phyloP scores from a whole-genome alignment of 2,797 vertebrate genomes.

The Phalanger gymnotis region DNA sequence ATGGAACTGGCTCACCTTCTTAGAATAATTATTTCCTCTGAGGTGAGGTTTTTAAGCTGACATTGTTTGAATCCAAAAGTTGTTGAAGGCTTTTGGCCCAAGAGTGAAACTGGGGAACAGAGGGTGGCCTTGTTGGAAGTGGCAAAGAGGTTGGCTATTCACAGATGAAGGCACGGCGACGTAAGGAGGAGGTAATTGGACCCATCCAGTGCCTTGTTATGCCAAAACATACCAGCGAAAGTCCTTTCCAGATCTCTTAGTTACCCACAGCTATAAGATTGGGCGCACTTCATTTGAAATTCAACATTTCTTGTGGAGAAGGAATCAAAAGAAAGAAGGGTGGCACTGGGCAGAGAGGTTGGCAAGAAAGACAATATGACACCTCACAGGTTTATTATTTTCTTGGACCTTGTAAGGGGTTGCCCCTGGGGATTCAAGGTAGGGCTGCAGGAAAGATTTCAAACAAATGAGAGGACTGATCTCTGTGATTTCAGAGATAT shows the following conservation, averaged over 20 bases:
- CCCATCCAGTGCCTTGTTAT: slow-evolving; percentile 25
- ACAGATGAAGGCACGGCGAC: slow-evolving; percentile 43
- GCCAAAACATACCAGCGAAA: slow-evolving; percentile 44
- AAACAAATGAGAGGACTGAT: slow-evolving; percentile 43
- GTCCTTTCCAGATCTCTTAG: background rate
- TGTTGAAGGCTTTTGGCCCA: slow-evolving; percentile 43
- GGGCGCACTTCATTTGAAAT: slow-evolving; percentile 28
- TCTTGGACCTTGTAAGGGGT: slow-evolving; percentile 45
- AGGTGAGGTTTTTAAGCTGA: slow-evolving; percentile 46
- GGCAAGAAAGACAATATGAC: slow-evolving; percentile 54
- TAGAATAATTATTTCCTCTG: slow-evolving; percentile 45
- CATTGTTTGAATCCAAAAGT: slow-evolving; percentile 50
- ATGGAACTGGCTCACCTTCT: slow-evolving; percentile 22
- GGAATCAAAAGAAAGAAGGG: slow-evolving; percentile 40
- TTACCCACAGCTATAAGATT: background rate
- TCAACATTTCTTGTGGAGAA: slow-evolving; percentile 39
- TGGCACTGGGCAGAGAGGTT: background rate
- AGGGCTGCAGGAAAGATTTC: slow-evolving; percentile 42
- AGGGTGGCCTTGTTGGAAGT: slow-evolving; percentile 49
- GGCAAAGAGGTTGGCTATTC: slow-evolving; percentile 46
- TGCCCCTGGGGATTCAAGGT: slow-evolving; percentile 31
- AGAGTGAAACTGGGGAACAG: slow-evolving; percentile 65
- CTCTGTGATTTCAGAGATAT: slow-evolving; percentile 3
- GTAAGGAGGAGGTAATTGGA: slow-evolving; percentile 47
- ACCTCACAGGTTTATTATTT: slow-evolving; percentile 71